A percentile compares a stretch with the other conserved stretches of the same genome.
Conservation (phyloP, 1,140 invertebrate genomes). For the Thalassaphorura encarpata region DNA sequence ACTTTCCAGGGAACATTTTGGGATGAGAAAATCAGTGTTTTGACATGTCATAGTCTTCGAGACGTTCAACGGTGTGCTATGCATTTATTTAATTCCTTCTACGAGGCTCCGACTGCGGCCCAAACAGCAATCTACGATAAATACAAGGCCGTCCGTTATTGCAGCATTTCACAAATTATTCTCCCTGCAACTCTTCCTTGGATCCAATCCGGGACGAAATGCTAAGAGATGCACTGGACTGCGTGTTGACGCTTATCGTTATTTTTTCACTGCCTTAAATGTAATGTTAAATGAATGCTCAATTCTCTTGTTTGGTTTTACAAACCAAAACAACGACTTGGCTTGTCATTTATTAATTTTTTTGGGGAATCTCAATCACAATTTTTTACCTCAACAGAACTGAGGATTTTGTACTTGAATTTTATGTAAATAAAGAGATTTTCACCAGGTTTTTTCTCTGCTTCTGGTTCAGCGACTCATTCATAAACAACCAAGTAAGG, state of each 20-base stretch:
- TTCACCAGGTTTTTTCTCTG: too few species aligned
- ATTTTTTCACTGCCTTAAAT: too few species aligned
- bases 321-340: too few species aligned
- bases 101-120: conserved; percentile 9
- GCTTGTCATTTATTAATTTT: not conserved
- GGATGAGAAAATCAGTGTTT: conserved; percentile 10
- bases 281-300: too few species aligned
- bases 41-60: not conserved
- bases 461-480: too few species aligned
- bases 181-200: not conserved
- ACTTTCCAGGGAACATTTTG: conserved; percentile 21
- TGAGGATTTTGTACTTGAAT: too few species aligned
- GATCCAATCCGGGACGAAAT: not conserved
- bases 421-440: too few species aligned
- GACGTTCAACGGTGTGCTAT: conserved; percentile 13
- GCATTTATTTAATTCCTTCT: conserved; percentile 15
- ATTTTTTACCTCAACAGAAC: not conserved
- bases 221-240: not conserved
- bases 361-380: not conserved
- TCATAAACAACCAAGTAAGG: too few species aligned
- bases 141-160: conserved; percentile 17
- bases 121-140: conserved; percentile 24
- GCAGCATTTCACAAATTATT: not conserved
- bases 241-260: not conserved
- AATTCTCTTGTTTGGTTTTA: too few species aligned